These are phyloP conservation scores for Thamnaconus septentrionalis DNA, from an alignment of 2,113 vertebrate species.

Conservation along the genomic window DNA sequence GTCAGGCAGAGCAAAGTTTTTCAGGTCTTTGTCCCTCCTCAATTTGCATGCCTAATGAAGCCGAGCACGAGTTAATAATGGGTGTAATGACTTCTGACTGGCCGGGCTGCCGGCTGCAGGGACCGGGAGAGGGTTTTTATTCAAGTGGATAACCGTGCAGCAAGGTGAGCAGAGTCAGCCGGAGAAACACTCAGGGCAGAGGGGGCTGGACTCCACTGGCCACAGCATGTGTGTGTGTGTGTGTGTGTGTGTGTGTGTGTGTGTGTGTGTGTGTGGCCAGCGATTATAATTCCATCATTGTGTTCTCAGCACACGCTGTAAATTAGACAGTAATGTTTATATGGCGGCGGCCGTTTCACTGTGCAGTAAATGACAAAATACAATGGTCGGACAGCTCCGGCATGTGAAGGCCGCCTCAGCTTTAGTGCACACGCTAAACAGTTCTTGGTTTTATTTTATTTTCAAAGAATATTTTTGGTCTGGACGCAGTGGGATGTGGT, in stretches of 20 bases:
- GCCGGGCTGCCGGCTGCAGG: slow-evolving; percentile 67
- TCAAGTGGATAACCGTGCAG: slow-evolving; percentile 56
- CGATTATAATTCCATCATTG: background rate
- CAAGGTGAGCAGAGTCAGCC: slow-evolving; percentile 46
- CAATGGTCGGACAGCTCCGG: too few relatives aligned
- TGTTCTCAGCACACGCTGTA: background rate
- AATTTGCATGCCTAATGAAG: slow-evolving; percentile 85
- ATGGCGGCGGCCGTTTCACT: background rate
- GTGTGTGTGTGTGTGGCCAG: too few relatives aligned
- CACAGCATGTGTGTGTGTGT: background rate
- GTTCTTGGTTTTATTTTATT: too few relatives aligned
- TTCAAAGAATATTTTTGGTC: too few relatives aligned
- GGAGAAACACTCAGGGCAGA: slow-evolving; percentile 28
- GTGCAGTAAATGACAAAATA: too few relatives aligned
- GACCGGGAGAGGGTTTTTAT: slow-evolving; percentile 37
- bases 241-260: too few relatives aligned
- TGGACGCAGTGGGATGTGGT: too few relatives aligned
- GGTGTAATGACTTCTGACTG: slow-evolving; percentile 84
- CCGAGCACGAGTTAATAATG: slow-evolving; percentile 81
- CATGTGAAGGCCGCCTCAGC: too few relatives aligned
- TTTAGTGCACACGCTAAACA: too few relatives aligned
- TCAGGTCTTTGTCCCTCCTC: slow-evolving; percentile 78
- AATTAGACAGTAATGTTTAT: background rate
- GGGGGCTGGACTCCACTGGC: slow-evolving; percentile 8
- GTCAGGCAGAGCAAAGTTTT: slow-evolving; percentile 75